phyloP scores from a whole-genome alignment of 2,888 invertebrate species.

The Thalpophila matura region DNA sequence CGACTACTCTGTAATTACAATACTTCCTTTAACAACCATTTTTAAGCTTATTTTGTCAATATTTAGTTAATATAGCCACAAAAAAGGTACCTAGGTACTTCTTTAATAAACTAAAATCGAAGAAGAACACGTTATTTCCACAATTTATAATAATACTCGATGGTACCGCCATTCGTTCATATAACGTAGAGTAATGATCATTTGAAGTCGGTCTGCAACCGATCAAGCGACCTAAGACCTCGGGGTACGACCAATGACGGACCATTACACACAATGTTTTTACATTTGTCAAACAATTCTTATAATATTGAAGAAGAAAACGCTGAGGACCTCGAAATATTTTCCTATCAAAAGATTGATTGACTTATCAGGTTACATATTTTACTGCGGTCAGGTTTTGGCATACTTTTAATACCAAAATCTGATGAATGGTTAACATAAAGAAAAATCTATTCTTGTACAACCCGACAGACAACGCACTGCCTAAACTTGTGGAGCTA shows the following conservation, averaged over 20 bases:
- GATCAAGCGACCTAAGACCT: constrained; percentile 16
- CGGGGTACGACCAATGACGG: neutral
- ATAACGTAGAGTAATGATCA: constrained; percentile 19
- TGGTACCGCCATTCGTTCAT: neutral
- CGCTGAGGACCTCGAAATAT: neutral
- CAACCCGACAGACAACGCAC: no score
- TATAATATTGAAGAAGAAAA: neutral
- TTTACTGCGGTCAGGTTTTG: neutral
- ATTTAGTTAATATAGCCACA: no score
- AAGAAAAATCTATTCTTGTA: no score
- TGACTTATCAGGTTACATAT: neutral
- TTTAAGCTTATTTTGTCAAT: no score
- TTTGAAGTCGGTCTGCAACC: constrained; percentile 25
- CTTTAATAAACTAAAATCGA: no score
- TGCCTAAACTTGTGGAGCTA: no score
- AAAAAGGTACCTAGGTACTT: no score
- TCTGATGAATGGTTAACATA: no score
- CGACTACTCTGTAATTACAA: no score
- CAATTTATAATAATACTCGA: neutral
- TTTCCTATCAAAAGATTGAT: neutral
- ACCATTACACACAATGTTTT: constrained; percentile 35
- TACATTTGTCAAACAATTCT: constrained; percentile 41
- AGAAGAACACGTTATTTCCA: neutral
- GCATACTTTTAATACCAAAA: neutral
- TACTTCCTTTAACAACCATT: no score